A percentile compares a stretch with the other conserved stretches of the same genome.
These are phyloP conservation scores for Magallana nippona DNA, from an alignment of 2,888 invertebrate species.

Conservation along the genomic window DNA sequence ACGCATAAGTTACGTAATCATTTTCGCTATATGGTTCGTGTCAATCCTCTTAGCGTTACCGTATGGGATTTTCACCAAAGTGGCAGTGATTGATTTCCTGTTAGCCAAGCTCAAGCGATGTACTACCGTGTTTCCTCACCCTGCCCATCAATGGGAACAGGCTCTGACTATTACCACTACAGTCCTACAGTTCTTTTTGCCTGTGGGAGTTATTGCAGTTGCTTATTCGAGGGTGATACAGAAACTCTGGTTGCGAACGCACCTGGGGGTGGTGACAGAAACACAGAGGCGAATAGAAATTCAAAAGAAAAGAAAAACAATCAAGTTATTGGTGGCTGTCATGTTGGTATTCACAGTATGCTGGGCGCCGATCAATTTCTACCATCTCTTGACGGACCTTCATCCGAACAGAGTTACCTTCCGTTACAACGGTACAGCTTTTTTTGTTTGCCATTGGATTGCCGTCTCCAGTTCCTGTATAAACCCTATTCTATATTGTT, in stretches of 20 bases:
- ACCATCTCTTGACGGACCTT: slow-evolving; percentile 80
- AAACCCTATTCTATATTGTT: slow-evolving; percentile 81
- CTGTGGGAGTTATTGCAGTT: slow-evolving; percentile 78
- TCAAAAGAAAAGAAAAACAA: slow-evolving; percentile 79
- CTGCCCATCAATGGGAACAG: slow-evolving; percentile 73
- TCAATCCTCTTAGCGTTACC: slow-evolving; percentile 78
- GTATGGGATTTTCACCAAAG: slow-evolving; percentile 78
- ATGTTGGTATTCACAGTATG: slow-evolving; percentile 80
- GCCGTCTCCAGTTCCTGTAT: slow-evolving; percentile 81
- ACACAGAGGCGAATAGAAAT: slow-evolving; percentile 78
- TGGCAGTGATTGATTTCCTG: slow-evolving; percentile 62
- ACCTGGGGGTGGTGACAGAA: slow-evolving; percentile 79
- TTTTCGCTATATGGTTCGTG: slow-evolving; percentile 79
- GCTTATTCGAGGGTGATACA: slow-evolving; percentile 79
- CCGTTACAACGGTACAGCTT: slow-evolving; percentile 78
- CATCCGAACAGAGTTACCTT: slow-evolving; percentile 70
- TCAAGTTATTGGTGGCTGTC: slow-evolving; percentile 80
- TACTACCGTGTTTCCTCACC: slow-evolving; percentile 73
- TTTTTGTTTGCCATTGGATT: slow-evolving; percentile 80
- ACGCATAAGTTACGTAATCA: slow-evolving; percentile 75
- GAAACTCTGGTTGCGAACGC: slow-evolving; percentile 77
- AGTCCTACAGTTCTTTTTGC: slow-evolving; percentile 79
- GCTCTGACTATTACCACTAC: slow-evolving; percentile 79
- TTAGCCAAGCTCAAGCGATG: slow-evolving; percentile 71
- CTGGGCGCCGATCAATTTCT: slow-evolving; percentile 81